Percentiles rank a stretch among this genome's conserved stretches.
phyloP scores from a whole-genome alignment of 2,113 vertebrate genomes.

The Loxodonta africana region DNA sequence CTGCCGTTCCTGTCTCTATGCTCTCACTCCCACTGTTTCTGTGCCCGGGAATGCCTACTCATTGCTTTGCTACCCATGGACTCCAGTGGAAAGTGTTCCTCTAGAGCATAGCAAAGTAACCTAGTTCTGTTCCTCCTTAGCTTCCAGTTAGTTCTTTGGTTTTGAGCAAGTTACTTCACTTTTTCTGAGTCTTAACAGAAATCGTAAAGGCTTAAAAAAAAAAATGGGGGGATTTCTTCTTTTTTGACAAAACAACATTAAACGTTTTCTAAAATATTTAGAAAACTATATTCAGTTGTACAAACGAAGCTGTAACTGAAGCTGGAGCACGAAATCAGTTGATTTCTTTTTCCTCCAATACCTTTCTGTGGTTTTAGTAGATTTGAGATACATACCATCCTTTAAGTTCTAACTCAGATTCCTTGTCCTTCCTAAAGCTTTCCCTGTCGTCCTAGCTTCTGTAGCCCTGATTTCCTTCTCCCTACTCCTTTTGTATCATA shows the following conservation, averaged over 20 bases:
- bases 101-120: not conserved
- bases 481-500: not conserved
- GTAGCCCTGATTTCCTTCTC: not conserved
- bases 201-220: not conserved
- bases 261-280: not conserved
- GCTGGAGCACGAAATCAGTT: too few species aligned
- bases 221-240: not conserved
- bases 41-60: not conserved
- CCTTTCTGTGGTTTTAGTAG: not conserved
- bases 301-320: not conserved
- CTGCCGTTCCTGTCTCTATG: rapidly evolving
- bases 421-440: not conserved
- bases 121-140: not conserved
- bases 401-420: not conserved
- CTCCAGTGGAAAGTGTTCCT: not conserved
- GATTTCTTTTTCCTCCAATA: not conserved
- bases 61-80: not conserved
- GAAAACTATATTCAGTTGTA: not conserved
- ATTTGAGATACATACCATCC: not conserved
- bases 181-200: not conserved
- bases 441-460: not conserved
- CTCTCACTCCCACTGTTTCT: not conserved
- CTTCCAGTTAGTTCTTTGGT: not conserved
- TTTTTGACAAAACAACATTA: not conserved
- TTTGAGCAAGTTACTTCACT: not conserved